Evolutionary conservation across 2,113 vertebrate genomes (phyloP), one percentile per base, ranked within the genome.

Genomic region (Antigone vipio): DNA sequence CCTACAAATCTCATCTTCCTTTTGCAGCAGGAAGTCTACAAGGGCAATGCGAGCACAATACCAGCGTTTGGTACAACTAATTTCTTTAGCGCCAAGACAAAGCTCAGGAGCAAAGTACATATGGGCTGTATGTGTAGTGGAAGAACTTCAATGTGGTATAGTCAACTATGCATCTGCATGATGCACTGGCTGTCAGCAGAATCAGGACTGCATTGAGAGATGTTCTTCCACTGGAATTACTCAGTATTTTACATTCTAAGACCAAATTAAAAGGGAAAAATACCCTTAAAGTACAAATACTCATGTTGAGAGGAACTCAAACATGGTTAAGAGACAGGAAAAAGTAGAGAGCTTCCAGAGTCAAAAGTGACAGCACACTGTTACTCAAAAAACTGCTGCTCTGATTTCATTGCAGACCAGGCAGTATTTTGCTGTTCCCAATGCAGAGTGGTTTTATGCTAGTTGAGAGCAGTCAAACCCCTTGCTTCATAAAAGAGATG

Each of bases 401-500:
- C 50, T 55, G 42, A 69, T 62, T 88, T 92, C 66, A 27, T 6
- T 88, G 56, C 60, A 89, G 56, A 86, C 26, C 7, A 27, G 44
- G 52, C 27, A 53, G 49, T 53, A 73, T 58, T 80, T 74, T 45
- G 24, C 76, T 67, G 20, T 53, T 94, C 34, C 69, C 81, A 72
- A 7, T 21, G 44, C 29, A 85, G 83, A 81, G 7, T 56, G 8
- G 53, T 89, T 96, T 96, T 93, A 85, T 38, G 19, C 23, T 88
- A 79, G 73, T 76, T 85, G 40, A 76, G 81, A 93, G 66, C 27
- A 91, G 66, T 64, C 80, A 96, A 88, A 79, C 45, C 81, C 58
- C 71, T 96, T 69, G 58, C 53, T 91, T 97, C 74, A 58, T 93
- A 89, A 94, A 95, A 93, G 52, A 72, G 58, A 89, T 71, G 24